Evolutionary conservation across 2,888 invertebrate genomes (phyloP).

Genomic region (Stenotaenia linearis): DNA sequence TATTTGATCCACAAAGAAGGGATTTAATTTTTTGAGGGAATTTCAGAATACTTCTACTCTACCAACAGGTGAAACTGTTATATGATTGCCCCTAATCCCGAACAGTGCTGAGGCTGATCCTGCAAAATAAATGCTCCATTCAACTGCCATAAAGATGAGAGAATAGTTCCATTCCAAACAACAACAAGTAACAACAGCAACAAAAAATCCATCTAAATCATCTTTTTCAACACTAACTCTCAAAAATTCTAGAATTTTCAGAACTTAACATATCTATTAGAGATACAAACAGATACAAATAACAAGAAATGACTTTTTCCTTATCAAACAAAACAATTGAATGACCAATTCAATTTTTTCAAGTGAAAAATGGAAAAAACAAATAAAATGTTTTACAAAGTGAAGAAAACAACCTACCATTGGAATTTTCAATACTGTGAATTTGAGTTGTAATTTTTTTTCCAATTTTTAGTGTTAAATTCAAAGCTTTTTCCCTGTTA

Average conservation of each 20-base stretch:
- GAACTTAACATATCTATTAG: not conserved
- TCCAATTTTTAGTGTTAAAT: not conserved
- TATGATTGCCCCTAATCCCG: conserved; percentile 31
- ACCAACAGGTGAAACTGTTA: conserved; percentile 31
- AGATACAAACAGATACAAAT: not conserved
- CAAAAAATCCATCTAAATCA: not conserved
- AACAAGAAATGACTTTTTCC: not conserved
- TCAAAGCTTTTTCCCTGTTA: not conserved
- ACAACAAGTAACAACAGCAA: not conserved
- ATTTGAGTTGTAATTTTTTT: not conserved
- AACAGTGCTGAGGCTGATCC: conserved; percentile 26
- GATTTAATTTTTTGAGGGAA: not conserved
- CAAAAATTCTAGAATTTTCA: not conserved
- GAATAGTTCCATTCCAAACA: not conserved
- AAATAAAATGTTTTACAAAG: not conserved
- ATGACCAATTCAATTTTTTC: not conserved
- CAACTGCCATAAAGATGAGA: conserved; percentile 6
- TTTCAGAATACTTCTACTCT: conserved; percentile 31
- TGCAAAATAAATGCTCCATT: conserved; percentile 32
- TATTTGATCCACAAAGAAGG: not conserved
- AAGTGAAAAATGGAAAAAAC: not conserved
- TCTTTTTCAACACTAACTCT: not conserved
- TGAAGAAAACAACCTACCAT: not conserved
- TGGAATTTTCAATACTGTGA: not conserved
- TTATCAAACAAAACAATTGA: not conserved